Evolutionary conservation across 2,888 invertebrate species (phyloP).

Genomic region (Drosophila mettleri): DNA sequence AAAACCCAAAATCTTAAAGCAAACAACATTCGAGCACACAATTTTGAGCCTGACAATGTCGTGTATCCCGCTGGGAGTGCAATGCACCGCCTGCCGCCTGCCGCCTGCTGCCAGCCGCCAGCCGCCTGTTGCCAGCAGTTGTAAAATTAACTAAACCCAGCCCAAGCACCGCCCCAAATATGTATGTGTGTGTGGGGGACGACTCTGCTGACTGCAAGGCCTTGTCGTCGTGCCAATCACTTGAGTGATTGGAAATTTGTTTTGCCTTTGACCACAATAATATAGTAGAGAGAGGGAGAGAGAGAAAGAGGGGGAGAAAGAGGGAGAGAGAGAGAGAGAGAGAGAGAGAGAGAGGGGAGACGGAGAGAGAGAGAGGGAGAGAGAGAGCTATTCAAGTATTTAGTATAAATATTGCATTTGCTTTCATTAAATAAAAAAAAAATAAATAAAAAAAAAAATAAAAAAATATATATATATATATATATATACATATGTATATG

Average conservation of each 20-base stretch:
- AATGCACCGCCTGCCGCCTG: conserved; percentile 6
- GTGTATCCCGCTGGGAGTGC: conserved; percentile 10
- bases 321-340: not conserved
- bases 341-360: no score
- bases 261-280: not conserved
- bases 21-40: conserved; percentile 19
- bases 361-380: no score
- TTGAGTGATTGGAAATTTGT: conserved; percentile 9
- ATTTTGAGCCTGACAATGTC: conserved; percentile 16
- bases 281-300: no score
- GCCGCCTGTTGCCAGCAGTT: conserved; percentile 17
- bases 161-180: not conserved
- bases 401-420: not conserved
- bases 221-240: not conserved
- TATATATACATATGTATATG: not conserved
- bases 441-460: no score
- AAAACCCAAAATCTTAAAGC: conserved; percentile 10
- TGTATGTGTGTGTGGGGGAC: not conserved
- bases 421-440: no score
- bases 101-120: conserved; percentile 6
- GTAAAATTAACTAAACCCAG: conserved; percentile 5
- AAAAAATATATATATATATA: not conserved
- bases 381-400: not conserved
- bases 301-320: not conserved
- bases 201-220: conserved; percentile 12